These are phyloP conservation scores for Oreochromis niloticus DNA, from an alignment of 2,113 vertebrate genomes.

Conservation along the genomic window DNA sequence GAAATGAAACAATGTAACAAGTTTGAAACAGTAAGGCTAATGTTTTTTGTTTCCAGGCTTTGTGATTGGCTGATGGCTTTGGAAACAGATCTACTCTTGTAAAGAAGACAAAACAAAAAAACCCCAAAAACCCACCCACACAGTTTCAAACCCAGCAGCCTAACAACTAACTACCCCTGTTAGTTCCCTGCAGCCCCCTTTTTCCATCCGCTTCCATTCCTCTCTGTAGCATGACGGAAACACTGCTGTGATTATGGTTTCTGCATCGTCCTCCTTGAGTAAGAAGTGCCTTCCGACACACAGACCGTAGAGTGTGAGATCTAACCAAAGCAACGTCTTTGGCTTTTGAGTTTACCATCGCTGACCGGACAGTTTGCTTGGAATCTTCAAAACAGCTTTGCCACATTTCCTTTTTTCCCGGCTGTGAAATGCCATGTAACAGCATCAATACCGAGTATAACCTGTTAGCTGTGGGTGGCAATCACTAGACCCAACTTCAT, in stretches of 20 bases:
- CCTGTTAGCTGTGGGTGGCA: background rate
- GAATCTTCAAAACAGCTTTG: background rate
- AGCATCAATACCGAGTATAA: background rate
- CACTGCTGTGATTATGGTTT: background rate
- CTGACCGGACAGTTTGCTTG: background rate
- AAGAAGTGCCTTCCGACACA: constrained; percentile 66
- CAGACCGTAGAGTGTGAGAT: constrained; percentile 21
- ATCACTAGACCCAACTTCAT: background rate
- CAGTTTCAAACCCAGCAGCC: background rate
- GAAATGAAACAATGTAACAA: background rate
- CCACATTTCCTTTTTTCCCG: background rate
- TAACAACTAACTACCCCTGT: background rate
- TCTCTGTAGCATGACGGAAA: background rate
- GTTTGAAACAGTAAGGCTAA: background rate
- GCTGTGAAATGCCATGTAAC: background rate
- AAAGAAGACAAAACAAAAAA: background rate
- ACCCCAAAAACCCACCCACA: background rate
- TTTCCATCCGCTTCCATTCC: background rate
- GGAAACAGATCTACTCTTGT: background rate
- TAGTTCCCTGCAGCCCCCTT: background rate
- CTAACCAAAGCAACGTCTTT: constrained; percentile 9
- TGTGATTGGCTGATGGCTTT: background rate
- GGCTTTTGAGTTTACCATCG: background rate
- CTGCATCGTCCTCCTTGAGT: constrained; percentile 4
- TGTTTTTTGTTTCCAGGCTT: background rate